phyloP scores from a whole-genome alignment of 2,113 vertebrate genomes.

The Mirounga angustirostris region DNA sequence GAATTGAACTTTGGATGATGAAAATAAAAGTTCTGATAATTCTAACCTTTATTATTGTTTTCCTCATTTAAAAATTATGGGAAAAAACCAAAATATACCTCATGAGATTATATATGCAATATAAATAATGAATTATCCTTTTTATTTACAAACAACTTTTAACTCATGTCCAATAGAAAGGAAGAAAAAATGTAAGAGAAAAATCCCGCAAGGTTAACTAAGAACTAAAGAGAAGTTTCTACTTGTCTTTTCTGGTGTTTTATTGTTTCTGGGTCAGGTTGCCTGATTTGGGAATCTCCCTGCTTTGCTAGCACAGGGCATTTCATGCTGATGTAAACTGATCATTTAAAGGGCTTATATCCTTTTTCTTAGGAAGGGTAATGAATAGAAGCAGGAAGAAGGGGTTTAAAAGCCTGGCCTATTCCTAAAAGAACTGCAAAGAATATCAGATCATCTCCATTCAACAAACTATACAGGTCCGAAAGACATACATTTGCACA shows the following conservation, averaged over 20 bases:
- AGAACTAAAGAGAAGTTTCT: neutral
- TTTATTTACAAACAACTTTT: slow-evolving; percentile 14
- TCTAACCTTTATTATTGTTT: neutral
- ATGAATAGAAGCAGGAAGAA: neutral
- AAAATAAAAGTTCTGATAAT: slow-evolving; percentile 1
- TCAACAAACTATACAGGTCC: neutral
- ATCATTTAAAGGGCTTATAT: neutral
- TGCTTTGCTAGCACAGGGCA: neutral
- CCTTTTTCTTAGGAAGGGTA: neutral
- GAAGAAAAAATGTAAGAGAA: neutral
- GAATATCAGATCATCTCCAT: slow-evolving; percentile 21
- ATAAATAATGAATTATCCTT: neutral
- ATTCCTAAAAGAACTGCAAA: neutral
- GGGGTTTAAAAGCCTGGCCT: fast-evolving
- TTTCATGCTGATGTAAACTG: neutral
- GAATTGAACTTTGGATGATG: neutral
- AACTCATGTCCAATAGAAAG: neutral
- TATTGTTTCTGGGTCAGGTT: neutral
- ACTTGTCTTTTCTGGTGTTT: neutral
- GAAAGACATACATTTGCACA: neutral
- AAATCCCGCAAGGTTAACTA: neutral
- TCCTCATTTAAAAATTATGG: slow-evolving; percentile 10
- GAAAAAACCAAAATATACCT: neutral
- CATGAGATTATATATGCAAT: neutral
- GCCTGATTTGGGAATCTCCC: neutral